Evolutionary conservation across 2,113 vertebrate genomes (phyloP).

Genomic region (Eubucco bourcierii): DNA sequence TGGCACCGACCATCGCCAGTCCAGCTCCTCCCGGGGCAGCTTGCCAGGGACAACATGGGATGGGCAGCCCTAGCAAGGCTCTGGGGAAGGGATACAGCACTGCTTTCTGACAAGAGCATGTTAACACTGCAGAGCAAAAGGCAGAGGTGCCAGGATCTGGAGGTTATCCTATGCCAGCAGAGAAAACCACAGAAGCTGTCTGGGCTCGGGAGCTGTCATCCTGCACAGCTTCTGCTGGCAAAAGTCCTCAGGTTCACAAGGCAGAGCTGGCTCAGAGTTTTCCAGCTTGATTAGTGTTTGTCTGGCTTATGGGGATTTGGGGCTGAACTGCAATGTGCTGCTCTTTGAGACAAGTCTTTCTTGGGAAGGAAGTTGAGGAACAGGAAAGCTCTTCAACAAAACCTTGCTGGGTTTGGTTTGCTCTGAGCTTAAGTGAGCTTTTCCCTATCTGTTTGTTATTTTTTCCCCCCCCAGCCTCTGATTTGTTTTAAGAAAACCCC

Average conservation of each 20-base stretch:
- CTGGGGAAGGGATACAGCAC: background rate
- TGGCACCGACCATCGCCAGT: accelerated
- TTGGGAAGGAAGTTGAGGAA: background rate
- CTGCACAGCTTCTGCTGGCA: background rate
- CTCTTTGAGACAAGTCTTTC: background rate
- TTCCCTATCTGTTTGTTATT: background rate
- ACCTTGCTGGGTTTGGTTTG: background rate
- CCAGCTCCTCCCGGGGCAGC: background rate
- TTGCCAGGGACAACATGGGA: accelerated
- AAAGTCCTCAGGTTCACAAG: background rate
- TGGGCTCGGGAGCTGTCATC: background rate
- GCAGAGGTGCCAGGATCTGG: accelerated
- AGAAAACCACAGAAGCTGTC: accelerated
- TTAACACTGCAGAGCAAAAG: background rate
- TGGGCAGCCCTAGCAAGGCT: background rate
- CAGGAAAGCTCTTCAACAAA: background rate
- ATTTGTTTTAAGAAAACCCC: background rate
- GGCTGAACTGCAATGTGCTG: background rate
- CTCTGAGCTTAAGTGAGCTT: background rate
- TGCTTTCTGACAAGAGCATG: no score
- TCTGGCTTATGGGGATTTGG: background rate
- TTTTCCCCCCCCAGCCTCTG: background rate
- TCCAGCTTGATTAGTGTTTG: background rate
- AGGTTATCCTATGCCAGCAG: background rate
- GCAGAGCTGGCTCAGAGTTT: background rate